Evolutionary conservation across 2,113 vertebrate genomes (phyloP).

Genomic region (Hemicordylus capensis): DNA sequence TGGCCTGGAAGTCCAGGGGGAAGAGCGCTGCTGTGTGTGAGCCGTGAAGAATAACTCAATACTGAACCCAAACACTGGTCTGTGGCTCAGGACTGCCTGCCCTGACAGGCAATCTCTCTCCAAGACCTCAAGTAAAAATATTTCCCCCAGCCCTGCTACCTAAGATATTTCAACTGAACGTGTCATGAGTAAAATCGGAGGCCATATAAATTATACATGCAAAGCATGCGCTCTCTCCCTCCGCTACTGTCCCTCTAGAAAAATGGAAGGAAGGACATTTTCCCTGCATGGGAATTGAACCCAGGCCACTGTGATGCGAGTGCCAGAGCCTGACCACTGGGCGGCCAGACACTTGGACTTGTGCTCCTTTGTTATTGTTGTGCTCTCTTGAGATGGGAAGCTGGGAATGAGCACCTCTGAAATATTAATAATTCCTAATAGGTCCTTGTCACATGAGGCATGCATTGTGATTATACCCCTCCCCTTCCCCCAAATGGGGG

Average conservation of each 20-base stretch:
- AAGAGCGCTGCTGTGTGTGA: no score
- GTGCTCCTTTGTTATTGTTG: accelerated
- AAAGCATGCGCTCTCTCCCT: not conserved
- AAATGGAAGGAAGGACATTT: not conserved
- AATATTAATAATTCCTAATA: constrained; percentile 3
- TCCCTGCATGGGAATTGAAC: not conserved
- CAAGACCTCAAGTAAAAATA: not conserved
- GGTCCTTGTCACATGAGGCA: not conserved
- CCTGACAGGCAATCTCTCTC: not conserved
- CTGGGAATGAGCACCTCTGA: not conserved
- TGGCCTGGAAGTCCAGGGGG: no score
- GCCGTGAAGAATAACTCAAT: no score
- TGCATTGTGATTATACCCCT: not conserved
- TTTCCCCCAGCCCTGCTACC: not conserved
- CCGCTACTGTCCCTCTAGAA: not conserved
- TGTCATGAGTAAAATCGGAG: not conserved
- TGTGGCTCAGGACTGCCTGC: not conserved
- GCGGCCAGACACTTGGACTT: not conserved
- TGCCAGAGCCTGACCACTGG: not conserved
- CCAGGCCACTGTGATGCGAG: not conserved
- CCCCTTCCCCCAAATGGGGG: constrained; percentile 51
- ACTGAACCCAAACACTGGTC: not conserved
- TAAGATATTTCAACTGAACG: not conserved
- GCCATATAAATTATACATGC: not conserved
- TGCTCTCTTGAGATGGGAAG: accelerated